A percentile compares a stretch with the other conserved stretches of the same genome.
These are phyloP conservation scores for Manacus vitellinus DNA, from an alignment of 2,113 vertebrate species.

Conservation along the genomic window DNA sequence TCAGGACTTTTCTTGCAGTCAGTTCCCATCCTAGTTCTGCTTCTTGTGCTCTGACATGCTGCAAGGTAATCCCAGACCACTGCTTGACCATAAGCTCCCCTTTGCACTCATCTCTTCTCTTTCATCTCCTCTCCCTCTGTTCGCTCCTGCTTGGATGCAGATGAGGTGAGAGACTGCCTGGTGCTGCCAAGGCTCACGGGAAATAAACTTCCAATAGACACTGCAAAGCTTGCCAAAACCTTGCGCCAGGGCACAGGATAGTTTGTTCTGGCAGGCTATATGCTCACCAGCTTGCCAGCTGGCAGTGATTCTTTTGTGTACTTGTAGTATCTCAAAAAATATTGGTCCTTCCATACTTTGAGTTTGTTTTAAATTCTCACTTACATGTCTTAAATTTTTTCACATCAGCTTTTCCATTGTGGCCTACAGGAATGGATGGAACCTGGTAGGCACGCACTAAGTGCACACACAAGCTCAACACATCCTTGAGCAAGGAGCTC, in stretches of 20 bases:
- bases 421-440: background rate
- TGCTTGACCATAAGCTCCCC: background rate
- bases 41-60: background rate
- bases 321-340: background rate
- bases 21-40: background rate
- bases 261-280: conserved; percentile 29
- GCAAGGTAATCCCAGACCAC: background rate
- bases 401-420: background rate
- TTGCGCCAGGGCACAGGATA: background rate
- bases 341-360: background rate
- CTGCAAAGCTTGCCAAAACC: background rate
- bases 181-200: background rate
- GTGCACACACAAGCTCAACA: background rate
- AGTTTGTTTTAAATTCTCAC: background rate
- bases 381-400: background rate
- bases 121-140: background rate
- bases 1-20: background rate
- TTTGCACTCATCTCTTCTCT: background rate
- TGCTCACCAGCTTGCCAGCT: conserved; percentile 3
- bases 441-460: accelerated
- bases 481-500: background rate
- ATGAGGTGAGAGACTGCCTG: background rate
- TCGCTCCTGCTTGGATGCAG: background rate
- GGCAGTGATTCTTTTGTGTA: background rate
- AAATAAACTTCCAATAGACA: background rate